Conservation (phyloP, 2,113 vertebrate genomes). For the Sturnira hondurensis region DNA sequence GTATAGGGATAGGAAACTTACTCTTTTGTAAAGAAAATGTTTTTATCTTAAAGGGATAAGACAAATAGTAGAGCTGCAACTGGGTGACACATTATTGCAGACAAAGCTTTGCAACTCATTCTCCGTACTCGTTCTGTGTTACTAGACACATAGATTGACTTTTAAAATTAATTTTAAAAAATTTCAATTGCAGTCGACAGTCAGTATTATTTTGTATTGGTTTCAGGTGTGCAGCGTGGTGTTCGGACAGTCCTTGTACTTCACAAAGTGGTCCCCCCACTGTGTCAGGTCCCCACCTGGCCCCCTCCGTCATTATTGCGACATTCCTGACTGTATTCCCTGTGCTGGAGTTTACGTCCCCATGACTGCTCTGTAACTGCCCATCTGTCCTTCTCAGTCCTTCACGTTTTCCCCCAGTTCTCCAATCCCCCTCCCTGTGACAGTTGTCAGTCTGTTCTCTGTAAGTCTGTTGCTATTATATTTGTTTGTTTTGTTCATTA, state of each 20-base stretch:
- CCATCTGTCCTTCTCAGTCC: not conserved
- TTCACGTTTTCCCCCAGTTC: too few species aligned
- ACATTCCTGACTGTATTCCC: not conserved
- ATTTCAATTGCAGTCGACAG: not conserved
- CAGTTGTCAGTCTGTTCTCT: not conserved
- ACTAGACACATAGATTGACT: not conserved
- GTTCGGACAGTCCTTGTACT: not conserved
- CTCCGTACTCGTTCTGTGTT: not conserved
- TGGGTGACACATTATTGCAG: not conserved
- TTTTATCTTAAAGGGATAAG: not conserved
- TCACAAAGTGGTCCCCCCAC: not conserved
- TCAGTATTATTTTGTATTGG: not conserved
- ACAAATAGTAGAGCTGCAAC: not conserved
- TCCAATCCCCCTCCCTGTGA: not conserved
- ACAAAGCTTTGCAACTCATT: not conserved
- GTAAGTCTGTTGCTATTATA: not conserved
- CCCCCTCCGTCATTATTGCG: not conserved
- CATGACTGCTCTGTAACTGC: not conserved
- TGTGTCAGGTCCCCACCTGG: too few species aligned
- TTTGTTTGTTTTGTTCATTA: too few species aligned
- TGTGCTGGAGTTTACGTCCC: not conserved
- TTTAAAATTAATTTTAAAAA: not conserved
- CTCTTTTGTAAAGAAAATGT: not conserved
- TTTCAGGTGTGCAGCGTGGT: not conserved
- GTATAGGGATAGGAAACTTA: not conserved